Evolutionary conservation across 2,113 vertebrate species (phyloP), one percentile per base, ranked within the genome.

Genomic region (Nothoprocta pentlandii): DNA sequence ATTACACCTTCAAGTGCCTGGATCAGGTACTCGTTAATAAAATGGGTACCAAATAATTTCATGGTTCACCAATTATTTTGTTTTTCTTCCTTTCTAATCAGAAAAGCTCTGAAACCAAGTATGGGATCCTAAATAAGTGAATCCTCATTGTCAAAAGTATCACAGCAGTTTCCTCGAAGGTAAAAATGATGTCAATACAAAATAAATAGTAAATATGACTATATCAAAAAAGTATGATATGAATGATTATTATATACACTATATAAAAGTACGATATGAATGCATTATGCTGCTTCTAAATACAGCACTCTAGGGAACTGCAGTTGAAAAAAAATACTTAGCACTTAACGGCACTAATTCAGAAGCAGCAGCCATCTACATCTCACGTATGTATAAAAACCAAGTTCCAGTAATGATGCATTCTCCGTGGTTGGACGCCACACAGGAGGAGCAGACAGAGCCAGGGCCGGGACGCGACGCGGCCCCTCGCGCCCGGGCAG

Each of bases 31-130:
- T 26, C 64, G 74, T 62, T 85, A 75, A n/a, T 36, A 83, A 89
- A 89, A 61, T 71, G 39, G 90, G 75, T 26, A 53, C 53, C 63
- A 75, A 90, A 67, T 85, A 36, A 68, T 44, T 92, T 59, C 59
- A 42, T 77, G 80, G 12, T 74, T 93, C 54, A 82, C 32, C 89
- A 69, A 70, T 67, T 39, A 63, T n/a, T 81, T 68, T 78, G 56
- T 58, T 87, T 94, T 93, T 76, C 63, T 36, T 80, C 34, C 39
- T 62, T 84, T 73, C 32, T 44, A 90, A 80, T 69, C 9, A 15
- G 83, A 87, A 87, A 85, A 67, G n/a, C 46, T 87, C n/a, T 54
- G 80, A 90, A 91, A 93, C 19, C 22, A 64, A 83, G 49, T 79
- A 78, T 26, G 56, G n/a, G 51, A 54, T 90, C 47, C 30, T 62